Percentiles rank a stretch among this genome's conserved stretches.
Conservation (phyloP, 1,140 invertebrate species). For the Vollenhovia emeryi region DNA sequence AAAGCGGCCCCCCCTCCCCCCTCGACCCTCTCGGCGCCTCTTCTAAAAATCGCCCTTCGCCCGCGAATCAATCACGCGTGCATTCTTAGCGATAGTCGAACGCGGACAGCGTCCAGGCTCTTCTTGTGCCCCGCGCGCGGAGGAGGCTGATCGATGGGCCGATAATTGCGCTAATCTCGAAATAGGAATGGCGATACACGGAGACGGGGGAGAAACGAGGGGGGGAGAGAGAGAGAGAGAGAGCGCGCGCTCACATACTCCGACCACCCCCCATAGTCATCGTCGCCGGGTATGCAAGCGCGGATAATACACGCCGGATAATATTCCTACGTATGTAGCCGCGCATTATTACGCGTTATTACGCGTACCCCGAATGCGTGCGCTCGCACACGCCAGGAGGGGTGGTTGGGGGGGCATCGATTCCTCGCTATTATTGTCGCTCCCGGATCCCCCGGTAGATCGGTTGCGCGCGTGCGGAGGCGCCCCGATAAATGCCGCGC, state of each 20-base stretch:
- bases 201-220: not conserved
- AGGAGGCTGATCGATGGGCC: constrained; percentile 63
- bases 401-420: constrained; percentile 70
- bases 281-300: constrained; percentile 43
- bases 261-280: constrained; percentile 51
- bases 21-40: not conserved
- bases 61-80: not conserved
- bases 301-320: constrained; percentile 68
- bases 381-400: constrained; percentile 32
- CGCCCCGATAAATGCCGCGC: constrained; percentile 62
- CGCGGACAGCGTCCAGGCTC: not conserved
- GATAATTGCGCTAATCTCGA: constrained; percentile 73
- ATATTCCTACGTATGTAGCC: constrained; percentile 74
- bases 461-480: constrained; percentile 27
- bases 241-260: constrained; percentile 26
- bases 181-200: constrained; percentile 58
- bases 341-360: constrained; percentile 75
- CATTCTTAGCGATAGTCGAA: not conserved
- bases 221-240: not conserved
- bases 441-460: constrained; percentile 71
- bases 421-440: constrained; percentile 74
- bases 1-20: not conserved
- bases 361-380: constrained; percentile 62
- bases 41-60: not conserved
- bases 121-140: not conserved